Base-by-base conservation (phyloP, 2,113 vertebrate species). In the Sylvia atricapilla region DNA sequence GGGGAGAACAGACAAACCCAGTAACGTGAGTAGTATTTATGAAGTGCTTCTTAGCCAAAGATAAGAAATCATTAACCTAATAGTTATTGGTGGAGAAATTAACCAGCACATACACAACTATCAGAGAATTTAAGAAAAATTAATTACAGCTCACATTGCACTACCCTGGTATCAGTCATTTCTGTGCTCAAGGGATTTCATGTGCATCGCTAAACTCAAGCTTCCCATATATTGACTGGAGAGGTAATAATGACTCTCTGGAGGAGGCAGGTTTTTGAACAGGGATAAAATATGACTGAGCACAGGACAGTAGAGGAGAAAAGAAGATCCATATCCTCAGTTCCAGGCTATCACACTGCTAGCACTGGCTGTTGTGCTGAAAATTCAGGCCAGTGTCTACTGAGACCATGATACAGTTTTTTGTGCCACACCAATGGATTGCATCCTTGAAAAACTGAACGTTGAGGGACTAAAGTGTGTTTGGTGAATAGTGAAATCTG, bases 1-100 rank as follows among this genome's bases (percentile, higher is more conserved):
- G 74, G 60, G 85, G 23, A 88, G 58, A 94, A 94, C 10, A 91
- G 30, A 81, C 7, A 95, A 67, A 90, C 12, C 2, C 56, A 68
- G 2, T 35, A 19, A 75, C 0, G 0, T 37, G 14, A 90, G 44
- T 8, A 74, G 10, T 22, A 59, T 33, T 80, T 44, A 50, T 20
- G 14, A 62, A 14, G 11, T 35, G 7, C 6, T 63, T 67, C 41
- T 89, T 41, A 72, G 56, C 3, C 90, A 63, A 89, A 41, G 35
- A 89, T 43, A 86, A 84, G 3, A 91, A 80, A 86, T 35, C 10
- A 37, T 55, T 35, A 44, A 33, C 14, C 8, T 31, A 44, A 14
- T 4, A 67, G 27, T 28, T 72, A 52, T 0, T n/a, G 10, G 27
- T 14, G 10, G 35, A 35, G 82, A 85, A 64, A 37, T 9, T 43